A percentile compares a stretch with the other conserved stretches of the same genome.
phyloP scores from a whole-genome alignment of 2,888 invertebrate genomes.

The Alviniconcha strummeri region DNA sequence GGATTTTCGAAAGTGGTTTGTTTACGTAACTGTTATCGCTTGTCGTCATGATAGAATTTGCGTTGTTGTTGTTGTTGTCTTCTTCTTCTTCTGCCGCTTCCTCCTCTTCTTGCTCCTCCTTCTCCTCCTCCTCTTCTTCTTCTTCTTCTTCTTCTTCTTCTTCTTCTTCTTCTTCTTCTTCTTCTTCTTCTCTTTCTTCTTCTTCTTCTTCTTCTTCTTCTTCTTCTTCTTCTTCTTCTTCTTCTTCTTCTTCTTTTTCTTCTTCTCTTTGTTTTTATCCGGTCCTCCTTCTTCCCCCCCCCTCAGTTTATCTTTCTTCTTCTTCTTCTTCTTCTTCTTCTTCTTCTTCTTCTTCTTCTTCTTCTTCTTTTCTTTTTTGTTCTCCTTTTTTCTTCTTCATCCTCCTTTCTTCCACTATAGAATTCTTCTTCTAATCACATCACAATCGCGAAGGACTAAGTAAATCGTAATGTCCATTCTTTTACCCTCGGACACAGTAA shows the following conservation, averaged over 20 bases:
- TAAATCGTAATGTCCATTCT: too few species aligned
- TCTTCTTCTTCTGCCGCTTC: background rate
- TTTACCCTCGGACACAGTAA: too few species aligned
- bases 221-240: background rate
- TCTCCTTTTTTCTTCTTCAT: background rate
- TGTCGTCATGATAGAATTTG: too few species aligned
- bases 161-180: background rate
- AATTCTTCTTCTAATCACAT: background rate
- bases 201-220: too few species aligned
- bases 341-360: background rate
- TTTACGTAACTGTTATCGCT: too few species aligned
- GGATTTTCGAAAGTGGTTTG: too few species aligned
- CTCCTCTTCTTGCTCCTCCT: background rate
- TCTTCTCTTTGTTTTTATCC: background rate
- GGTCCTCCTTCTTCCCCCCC: too few species aligned
- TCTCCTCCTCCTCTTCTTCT: background rate
- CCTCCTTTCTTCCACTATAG: background rate
- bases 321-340: background rate
- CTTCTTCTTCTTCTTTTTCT: background rate
- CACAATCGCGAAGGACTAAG: too few species aligned
- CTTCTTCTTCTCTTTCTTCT: too few species aligned
- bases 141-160: background rate
- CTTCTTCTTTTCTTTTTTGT: background rate
- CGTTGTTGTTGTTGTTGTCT: background rate
- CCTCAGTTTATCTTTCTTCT: background rate